Evolutionary conservation across 2,888 invertebrate genomes (phyloP).

Genomic region (Drosophila subsilvestris): DNA sequence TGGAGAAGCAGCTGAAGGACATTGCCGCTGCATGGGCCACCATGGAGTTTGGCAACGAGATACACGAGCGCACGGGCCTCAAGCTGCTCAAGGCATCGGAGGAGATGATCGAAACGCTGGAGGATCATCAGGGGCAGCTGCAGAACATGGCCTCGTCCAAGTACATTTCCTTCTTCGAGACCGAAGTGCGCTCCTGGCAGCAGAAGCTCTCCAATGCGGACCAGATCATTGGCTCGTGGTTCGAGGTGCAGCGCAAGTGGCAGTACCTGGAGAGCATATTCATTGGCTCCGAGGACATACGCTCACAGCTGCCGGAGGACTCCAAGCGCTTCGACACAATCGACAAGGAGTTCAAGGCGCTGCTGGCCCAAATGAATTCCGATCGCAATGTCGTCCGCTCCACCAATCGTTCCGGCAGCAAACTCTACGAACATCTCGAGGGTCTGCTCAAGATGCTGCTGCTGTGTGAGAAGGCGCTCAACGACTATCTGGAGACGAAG

Average conservation of each 20-base stretch:
- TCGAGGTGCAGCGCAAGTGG: constrained; percentile 97
- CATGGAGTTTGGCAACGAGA: constrained; percentile 92
- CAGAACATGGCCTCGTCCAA: constrained; percentile 98
- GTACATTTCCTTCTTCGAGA: constrained; percentile 93
- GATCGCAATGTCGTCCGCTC: constrained; percentile 94
- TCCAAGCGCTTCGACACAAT: constrained; percentile 94
- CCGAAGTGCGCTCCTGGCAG: constrained; percentile 95
- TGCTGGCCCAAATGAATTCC: constrained; percentile 86
- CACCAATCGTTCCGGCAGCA: constrained; percentile 90
- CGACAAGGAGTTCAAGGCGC: constrained; percentile 92
- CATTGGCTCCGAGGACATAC: constrained; percentile 97
- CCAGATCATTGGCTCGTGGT: constrained; percentile 91
- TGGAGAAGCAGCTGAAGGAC: constrained; percentile 96
- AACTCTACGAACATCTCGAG: constrained; percentile 91
- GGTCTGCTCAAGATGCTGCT: constrained; percentile 88
- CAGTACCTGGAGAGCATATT: constrained; percentile 97
- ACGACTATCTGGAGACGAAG: constrained; percentile 97
- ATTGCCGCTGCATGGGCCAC: constrained; percentile 91
- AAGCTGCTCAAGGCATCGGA: constrained; percentile 92
- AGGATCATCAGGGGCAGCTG: constrained; percentile 97
- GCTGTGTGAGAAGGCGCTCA: constrained; percentile 96
- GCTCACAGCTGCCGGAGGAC: constrained; percentile 95
- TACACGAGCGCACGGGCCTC: constrained; percentile 92
- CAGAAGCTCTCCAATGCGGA: constrained; percentile 94
- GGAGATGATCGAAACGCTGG: constrained; percentile 95